Conservation (phyloP, 2,797 vertebrate species). For the Acomys russatus region DNA sequence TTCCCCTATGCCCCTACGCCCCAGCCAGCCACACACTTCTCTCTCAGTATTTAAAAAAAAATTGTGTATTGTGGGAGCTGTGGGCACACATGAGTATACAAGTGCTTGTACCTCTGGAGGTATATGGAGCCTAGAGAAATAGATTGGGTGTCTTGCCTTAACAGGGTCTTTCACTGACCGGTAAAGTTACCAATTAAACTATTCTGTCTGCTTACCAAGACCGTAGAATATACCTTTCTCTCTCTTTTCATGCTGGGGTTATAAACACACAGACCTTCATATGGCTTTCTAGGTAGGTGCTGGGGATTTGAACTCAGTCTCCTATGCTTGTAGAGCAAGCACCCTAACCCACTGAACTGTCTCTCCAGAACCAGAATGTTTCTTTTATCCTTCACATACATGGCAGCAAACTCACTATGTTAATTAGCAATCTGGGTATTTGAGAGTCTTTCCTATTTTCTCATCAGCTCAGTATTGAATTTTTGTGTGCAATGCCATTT, state of each 20-base stretch:
- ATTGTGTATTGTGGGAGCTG: neutral
- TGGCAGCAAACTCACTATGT: rapidly evolving
- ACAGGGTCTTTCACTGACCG: neutral
- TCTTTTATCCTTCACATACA: neutral
- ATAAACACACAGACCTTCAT: neutral
- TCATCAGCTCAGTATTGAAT: neutral
- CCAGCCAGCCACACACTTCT: neutral
- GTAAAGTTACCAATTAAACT: too few relatives aligned
- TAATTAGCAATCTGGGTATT: neutral
- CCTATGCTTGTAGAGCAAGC: neutral
- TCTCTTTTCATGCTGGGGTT: neutral
- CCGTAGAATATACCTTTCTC: too few relatives aligned
- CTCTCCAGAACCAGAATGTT: neutral
- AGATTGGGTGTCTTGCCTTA: neutral
- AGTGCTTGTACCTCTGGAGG: neutral
- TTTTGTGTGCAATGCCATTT: neutral
- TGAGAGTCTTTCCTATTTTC: neutral
- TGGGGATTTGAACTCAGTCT: neutral
- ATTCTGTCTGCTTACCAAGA: neutral
- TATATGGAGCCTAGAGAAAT: neutral
- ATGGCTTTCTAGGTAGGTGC: neutral
- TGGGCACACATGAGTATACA: neutral
- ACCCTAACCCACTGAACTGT: too few relatives aligned
- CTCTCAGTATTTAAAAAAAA: neutral
- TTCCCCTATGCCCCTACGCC: neutral